A percentile compares a stretch with the other conserved stretches of the same genome.
Conservation (phyloP, 2,113 vertebrate species). For the Semicossyphus pulcher region DNA sequence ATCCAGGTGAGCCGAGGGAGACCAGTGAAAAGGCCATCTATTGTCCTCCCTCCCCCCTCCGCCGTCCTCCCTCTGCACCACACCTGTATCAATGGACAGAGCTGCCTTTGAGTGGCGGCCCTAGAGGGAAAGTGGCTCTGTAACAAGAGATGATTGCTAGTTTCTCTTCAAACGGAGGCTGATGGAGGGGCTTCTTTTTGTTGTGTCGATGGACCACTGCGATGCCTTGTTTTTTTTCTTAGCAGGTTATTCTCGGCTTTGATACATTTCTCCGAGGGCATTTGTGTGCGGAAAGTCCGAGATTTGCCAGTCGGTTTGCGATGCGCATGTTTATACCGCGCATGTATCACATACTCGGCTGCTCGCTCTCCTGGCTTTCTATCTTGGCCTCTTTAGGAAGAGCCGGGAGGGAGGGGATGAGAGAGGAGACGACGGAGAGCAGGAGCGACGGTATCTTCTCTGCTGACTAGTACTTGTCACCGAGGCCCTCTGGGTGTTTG, state of each 20-base stretch:
- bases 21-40: slow-evolving; percentile 64
- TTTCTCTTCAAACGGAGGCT: slow-evolving; percentile 55
- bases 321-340: slow-evolving; percentile 7
- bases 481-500: slow-evolving; percentile 24
- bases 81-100: slow-evolving; percentile 74
- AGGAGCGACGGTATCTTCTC: slow-evolving; percentile 22
- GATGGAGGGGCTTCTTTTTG: slow-evolving; percentile 48
- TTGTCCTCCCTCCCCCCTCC: slow-evolving; percentile 49
- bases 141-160: slow-evolving; percentile 73
- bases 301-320: slow-evolving; percentile 18
- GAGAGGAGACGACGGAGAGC: slow-evolving; percentile 2
- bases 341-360: slow-evolving; percentile 27
- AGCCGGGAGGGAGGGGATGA: slow-evolving; percentile 11
- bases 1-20: slow-evolving; percentile 70
- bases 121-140: slow-evolving; percentile 58
- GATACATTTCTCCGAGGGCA: neutral
- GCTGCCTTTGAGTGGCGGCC: slow-evolving; percentile 65
- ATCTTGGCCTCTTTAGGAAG: slow-evolving; percentile 51
- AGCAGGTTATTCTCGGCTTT: slow-evolving; percentile 12
- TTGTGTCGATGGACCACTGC: slow-evolving; percentile 18
- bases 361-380: slow-evolving; percentile 43
- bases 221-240: slow-evolving; percentile 12
- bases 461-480: slow-evolving; percentile 56
- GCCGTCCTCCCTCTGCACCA: slow-evolving; percentile 30
- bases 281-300: slow-evolving; percentile 23